phyloP scores from a whole-genome alignment of 1,140 invertebrate species.

The Drosophila tristis region DNA sequence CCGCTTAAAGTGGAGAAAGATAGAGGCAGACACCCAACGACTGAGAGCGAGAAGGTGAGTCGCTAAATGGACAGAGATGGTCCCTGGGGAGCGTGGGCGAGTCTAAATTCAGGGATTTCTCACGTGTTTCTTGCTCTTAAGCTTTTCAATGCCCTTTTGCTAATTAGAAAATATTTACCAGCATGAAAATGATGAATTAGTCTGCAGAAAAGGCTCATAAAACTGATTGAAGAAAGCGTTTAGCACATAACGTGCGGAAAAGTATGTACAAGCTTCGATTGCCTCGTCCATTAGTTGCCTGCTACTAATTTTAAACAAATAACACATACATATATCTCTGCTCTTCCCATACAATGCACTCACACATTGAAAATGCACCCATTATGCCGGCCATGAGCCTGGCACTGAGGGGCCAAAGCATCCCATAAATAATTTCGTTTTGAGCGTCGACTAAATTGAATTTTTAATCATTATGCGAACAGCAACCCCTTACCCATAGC shows the following conservation, averaged over 20 bases:
- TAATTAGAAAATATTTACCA: conserved; percentile 54
- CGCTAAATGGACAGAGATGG: conserved; percentile 33
- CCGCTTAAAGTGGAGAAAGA: conserved; percentile 18
- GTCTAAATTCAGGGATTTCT: conserved; percentile 10
- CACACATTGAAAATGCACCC: background rate
- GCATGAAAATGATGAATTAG: conserved; percentile 34
- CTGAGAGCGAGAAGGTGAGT: background rate
- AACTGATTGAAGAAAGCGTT: background rate
- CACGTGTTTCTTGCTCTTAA: conserved; percentile 13
- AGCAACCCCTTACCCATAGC: conserved; percentile 19
- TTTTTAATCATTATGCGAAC: conserved; percentile 67
- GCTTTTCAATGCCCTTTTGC: conserved; percentile 21
- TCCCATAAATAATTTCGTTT: conserved; percentile 64
- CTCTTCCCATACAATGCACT: background rate
- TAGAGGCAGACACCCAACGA: conserved; percentile 12
- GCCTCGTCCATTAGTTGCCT: no score
- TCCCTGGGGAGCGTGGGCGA: conserved; percentile 8
- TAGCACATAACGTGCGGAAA: background rate
- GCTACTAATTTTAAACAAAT: no score
- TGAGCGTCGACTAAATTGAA: conserved; percentile 61
- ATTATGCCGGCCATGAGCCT: background rate
- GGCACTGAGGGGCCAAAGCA: background rate
- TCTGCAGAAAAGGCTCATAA: background rate
- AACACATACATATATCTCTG: no score
- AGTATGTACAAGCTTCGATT: conserved; percentile 8